Conservation (phyloP, 2,888 invertebrate genomes). For the Drosophila anomelani region DNA sequence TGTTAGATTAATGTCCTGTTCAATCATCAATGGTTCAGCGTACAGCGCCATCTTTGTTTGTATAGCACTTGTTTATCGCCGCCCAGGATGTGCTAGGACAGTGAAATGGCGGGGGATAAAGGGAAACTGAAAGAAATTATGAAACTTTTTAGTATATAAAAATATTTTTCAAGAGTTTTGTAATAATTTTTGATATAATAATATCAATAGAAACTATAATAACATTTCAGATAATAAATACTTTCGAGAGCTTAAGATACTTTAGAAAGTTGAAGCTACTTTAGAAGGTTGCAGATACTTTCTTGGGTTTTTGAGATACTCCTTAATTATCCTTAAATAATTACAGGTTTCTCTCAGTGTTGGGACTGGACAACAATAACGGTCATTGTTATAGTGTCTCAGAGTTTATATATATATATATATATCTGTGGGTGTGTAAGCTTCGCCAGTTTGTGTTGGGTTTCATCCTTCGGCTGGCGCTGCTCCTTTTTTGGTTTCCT, state of each 20-base stretch:
- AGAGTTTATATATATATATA: conserved; percentile 3
- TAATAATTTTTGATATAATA: too few species aligned
- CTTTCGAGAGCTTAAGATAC: background rate
- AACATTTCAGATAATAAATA: background rate
- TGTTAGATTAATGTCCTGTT: conserved; percentile 79
- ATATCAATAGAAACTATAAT: too few species aligned
- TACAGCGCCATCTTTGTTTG: conserved; percentile 74
- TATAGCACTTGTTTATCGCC: conserved; percentile 77
- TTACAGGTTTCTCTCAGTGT: conserved; percentile 12
- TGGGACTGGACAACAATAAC: conserved; percentile 26
- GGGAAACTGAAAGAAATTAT: background rate
- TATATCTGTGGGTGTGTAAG: conserved; percentile 26
- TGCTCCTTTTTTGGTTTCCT: conserved; percentile 32
- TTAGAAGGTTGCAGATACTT: background rate
- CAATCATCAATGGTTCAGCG: conserved; percentile 79
- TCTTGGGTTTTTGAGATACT: background rate
- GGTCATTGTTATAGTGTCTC: conserved; percentile 21
- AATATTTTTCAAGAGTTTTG: background rate
- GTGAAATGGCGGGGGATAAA: conserved; percentile 9
- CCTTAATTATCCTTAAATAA: background rate
- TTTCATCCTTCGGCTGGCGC: conserved; percentile 32
- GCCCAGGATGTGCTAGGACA: conserved; percentile 38
- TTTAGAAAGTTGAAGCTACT: background rate
- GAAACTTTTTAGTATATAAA: fast-evolving
- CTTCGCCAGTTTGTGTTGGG: conserved; percentile 31